Evolutionary conservation across 2,888 invertebrate genomes (phyloP).

Genomic region (Drosophila gaucha): DNA sequence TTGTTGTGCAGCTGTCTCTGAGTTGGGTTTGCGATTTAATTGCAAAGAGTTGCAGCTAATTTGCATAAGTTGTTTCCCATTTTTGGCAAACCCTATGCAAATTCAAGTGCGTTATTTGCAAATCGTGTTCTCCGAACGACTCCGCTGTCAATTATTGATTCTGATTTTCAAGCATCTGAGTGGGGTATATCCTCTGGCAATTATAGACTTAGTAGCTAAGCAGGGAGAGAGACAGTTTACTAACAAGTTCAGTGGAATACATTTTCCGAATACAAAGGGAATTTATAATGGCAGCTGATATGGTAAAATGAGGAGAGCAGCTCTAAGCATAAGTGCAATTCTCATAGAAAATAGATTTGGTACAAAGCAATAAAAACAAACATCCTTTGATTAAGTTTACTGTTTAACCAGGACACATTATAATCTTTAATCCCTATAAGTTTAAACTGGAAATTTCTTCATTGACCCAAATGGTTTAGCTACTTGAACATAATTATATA

Average conservation of each 20-base stretch:
- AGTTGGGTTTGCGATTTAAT: constrained; percentile 57
- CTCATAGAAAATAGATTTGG: too few species aligned
- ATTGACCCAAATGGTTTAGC: too few species aligned
- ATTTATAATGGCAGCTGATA: neutral
- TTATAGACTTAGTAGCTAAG: constrained; percentile 56
- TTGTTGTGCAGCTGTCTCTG: constrained; percentile 54
- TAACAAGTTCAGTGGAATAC: constrained; percentile 39
- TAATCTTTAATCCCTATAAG: too few species aligned
- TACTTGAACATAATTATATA: neutral
- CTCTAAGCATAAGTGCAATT: too few species aligned
- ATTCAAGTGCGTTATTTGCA: constrained; percentile 83
- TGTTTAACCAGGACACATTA: too few species aligned
- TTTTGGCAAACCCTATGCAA: constrained; percentile 76
- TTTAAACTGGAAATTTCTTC: too few species aligned
- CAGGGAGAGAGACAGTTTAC: constrained; percentile 7
- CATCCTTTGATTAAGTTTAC: too few species aligned
- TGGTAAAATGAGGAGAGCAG: neutral
- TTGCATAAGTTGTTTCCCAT: constrained; percentile 64
- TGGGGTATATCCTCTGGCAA: constrained; percentile 51
- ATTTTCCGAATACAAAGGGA: too few species aligned
- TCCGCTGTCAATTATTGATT: constrained; percentile 78
- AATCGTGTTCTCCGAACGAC: constrained; percentile 80
- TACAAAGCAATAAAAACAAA: too few species aligned
- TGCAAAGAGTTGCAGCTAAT: constrained; percentile 60
- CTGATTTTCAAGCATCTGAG: constrained; percentile 49